phyloP scores from a whole-genome alignment of 1,140 invertebrate species.

The Habropoda laboriosa region DNA sequence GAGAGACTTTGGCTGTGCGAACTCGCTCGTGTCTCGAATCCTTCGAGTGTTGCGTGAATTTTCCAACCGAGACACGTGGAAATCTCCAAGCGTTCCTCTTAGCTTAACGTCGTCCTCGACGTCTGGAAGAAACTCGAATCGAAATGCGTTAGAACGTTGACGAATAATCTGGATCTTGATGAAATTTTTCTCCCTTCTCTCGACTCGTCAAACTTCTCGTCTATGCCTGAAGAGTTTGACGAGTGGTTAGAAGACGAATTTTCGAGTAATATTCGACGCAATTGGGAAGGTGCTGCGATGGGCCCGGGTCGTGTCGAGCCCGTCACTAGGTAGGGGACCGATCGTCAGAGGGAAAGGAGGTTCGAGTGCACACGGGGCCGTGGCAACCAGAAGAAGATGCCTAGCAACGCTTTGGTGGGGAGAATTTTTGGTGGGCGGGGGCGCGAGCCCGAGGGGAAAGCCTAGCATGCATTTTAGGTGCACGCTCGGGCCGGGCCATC shows the following conservation, averaged over 20 bases:
- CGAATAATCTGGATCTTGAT: too few relatives aligned
- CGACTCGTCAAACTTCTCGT: too few relatives aligned
- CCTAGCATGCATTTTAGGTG: constrained; percentile 80
- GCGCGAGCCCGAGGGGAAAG: constrained; percentile 67
- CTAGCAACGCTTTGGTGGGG: constrained; percentile 73
- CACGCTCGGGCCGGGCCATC: constrained; percentile 68
- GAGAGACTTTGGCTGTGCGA: not conserved
- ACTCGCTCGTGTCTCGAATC: constrained; percentile 16
- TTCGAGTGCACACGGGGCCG: constrained; percentile 67
- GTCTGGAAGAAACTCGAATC: not conserved
- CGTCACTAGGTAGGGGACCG: constrained; percentile 50
- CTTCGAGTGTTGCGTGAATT: constrained; percentile 12
- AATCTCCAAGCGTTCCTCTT: not conserved
- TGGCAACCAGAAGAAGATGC: constrained; percentile 80
- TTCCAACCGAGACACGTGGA: not conserved
- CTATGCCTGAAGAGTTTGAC: too few relatives aligned
- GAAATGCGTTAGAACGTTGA: not conserved
- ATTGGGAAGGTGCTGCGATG: not conserved
- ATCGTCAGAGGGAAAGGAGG: constrained; percentile 49
- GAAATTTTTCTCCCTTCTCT: not conserved
- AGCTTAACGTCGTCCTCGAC: not conserved
- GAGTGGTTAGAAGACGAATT: too few relatives aligned
- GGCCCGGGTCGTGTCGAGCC: not conserved
- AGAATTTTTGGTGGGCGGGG: constrained; percentile 61
- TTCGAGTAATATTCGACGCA: not conserved